phyloP scores from a whole-genome alignment of 2,888 invertebrate species.

The Alviniconcha strummeri region DNA sequence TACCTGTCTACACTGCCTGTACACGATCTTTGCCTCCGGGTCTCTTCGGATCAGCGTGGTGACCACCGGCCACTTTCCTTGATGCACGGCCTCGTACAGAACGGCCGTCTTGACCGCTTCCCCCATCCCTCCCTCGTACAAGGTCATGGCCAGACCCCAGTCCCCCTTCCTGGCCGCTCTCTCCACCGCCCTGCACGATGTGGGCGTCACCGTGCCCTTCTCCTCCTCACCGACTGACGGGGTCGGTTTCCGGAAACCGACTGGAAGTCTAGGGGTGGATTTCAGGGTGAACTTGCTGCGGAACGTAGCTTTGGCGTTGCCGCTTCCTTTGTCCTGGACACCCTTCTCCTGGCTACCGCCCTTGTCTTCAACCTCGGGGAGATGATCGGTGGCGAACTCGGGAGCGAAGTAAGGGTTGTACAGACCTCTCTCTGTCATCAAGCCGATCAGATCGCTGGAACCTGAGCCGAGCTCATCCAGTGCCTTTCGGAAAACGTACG shows the following conservation, averaged over 20 bases:
- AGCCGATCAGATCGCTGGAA: neutral
- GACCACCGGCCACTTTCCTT: neutral
- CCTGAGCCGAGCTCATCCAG: neutral
- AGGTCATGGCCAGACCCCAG: neutral
- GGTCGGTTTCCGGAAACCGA: neutral
- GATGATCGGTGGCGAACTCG: neutral
- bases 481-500: neutral
- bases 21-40: neutral
- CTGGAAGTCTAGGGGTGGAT: neutral
- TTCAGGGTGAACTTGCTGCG: neutral
- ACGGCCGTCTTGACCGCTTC: slow-evolving; percentile 6
- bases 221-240: neutral
- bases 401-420: slow-evolving; percentile 5
- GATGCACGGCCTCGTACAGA: neutral
- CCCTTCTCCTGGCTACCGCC: neutral
- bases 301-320: neutral
- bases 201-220: neutral
- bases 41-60: neutral
- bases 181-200: neutral
- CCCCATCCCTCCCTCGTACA: slow-evolving; percentile 16
- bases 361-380: neutral
- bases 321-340: neutral
- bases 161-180: slow-evolving; percentile 1
- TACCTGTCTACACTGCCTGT: neutral
- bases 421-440: neutral